Conservation (phyloP, 2,888 invertebrate genomes). For the Lycophotia porphyrea region DNA sequence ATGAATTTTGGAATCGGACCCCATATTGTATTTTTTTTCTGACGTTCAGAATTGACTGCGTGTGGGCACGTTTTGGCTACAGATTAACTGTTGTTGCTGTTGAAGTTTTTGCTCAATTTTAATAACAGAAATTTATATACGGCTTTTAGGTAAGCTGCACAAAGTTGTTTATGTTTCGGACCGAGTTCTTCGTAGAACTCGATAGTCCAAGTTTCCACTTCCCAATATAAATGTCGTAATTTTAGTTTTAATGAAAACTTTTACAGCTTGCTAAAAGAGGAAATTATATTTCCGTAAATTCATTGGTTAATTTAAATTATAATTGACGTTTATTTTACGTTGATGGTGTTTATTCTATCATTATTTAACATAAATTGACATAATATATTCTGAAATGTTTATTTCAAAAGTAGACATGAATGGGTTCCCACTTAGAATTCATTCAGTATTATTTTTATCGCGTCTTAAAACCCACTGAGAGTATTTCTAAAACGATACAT, state of each 20-base stretch:
- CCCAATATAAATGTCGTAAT: neutral
- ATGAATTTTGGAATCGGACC: conserved; percentile 73
- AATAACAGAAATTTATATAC: conserved; percentile 3
- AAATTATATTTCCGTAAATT: conserved; percentile 19
- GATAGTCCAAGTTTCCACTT: neutral
- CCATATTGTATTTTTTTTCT: conserved; percentile 68
- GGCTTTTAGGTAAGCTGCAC: neutral
- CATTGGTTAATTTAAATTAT: conserved; percentile 29
- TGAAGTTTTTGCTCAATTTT: conserved; percentile 26
- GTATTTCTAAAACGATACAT: conserved; percentile 61
- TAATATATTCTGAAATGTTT: conserved; percentile 54
- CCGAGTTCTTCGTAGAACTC: neutral
- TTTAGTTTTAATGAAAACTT: conserved; percentile 24
- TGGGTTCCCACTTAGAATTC: conserved; percentile 49
- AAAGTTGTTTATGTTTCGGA: neutral
- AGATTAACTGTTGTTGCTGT: conserved; percentile 35
- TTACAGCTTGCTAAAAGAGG: conserved; percentile 2
- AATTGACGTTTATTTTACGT: conserved; percentile 45
- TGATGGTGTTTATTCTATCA: conserved; percentile 39
- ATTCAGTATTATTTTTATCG: conserved; percentile 65
- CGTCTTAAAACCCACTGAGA: conserved; percentile 56
- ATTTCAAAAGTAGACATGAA: conserved; percentile 51
- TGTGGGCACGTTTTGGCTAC: conserved; percentile 72
- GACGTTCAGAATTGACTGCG: conserved; percentile 70
- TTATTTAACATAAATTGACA: conserved; percentile 37